phyloP scores from a whole-genome alignment of 2,888 invertebrate species.

The Rhogogaster chlorosoma region DNA sequence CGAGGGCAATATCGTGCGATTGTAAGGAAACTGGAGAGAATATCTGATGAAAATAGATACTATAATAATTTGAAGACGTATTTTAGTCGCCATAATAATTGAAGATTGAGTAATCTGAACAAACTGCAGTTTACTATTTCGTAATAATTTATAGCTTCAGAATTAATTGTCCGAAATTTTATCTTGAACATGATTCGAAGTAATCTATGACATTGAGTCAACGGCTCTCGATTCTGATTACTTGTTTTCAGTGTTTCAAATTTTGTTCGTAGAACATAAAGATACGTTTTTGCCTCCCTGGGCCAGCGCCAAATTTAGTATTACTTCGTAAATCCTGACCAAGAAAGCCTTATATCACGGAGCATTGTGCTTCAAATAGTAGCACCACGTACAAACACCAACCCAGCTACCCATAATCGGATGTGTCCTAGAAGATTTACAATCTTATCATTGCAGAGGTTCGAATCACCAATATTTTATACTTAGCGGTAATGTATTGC shows the following conservation, averaged over 20 bases:
- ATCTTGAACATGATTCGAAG: background rate
- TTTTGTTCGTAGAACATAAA: conserved; percentile 69
- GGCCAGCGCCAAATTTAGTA: conserved; percentile 71
- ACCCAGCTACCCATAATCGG: conserved; percentile 67
- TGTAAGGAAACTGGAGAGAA: background rate
- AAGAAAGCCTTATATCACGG: conserved; percentile 71
- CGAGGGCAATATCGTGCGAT: background rate
- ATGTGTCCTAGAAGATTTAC: conserved; percentile 68
- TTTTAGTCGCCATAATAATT: too few species aligned
- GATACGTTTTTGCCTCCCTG: conserved; percentile 69
- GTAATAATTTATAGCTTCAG: background rate
- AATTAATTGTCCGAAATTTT: background rate
- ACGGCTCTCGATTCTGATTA: conserved; percentile 52
- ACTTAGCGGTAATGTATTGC: conserved; percentile 17
- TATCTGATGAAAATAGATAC: background rate
- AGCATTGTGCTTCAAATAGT: conserved; percentile 70
- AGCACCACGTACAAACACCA: conserved; percentile 59
- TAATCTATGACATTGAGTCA: conserved; percentile 7
- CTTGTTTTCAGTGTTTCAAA: conserved; percentile 54
- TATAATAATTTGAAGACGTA: too few species aligned
- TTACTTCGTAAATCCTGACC: conserved; percentile 73
- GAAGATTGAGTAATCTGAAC: background rate
- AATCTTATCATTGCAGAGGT: conserved; percentile 45
- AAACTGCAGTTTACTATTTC: too few species aligned
- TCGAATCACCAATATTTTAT: conserved; percentile 29